Conservation (phyloP, 2,113 vertebrate genomes). For the Elephas maximus region DNA sequence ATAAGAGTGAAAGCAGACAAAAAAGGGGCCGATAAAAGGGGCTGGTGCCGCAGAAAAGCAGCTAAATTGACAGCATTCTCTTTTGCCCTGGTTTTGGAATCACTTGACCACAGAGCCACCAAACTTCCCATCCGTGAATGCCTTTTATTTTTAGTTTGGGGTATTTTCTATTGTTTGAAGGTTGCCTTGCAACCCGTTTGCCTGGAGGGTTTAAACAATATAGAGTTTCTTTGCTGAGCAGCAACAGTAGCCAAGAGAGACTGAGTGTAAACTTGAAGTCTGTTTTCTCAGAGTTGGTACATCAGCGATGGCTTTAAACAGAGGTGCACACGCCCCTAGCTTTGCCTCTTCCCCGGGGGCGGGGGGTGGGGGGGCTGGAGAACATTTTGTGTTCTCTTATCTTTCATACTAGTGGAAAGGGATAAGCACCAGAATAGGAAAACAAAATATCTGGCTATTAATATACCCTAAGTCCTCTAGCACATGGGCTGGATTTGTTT, state of each 20-base stretch:
- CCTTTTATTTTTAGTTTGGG: conserved; percentile 83
- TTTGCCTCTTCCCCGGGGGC: conserved; percentile 78
- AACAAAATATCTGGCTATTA: conserved; percentile 91
- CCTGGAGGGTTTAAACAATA: conserved; percentile 81
- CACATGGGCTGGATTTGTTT: conserved; percentile 87
- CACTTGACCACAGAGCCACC: conserved; percentile 29
- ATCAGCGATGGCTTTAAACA: conserved; percentile 82
- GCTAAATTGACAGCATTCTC: not conserved
- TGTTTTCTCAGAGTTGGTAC: conserved; percentile 81
- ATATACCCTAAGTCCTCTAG: conserved; percentile 86
- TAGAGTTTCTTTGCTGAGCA: conserved; percentile 78
- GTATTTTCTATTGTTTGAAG: conserved; percentile 84
- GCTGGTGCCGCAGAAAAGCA: fast-evolving
- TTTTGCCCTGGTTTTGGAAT: conserved; percentile 12
- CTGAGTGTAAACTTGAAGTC: conserved; percentile 83
- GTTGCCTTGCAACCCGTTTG: conserved; percentile 84
- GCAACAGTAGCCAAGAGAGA: conserved; percentile 87
- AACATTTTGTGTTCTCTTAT: conserved; percentile 89
- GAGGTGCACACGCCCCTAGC: conserved; percentile 79
- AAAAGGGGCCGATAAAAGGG: not conserved
- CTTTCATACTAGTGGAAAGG: conserved; percentile 85
- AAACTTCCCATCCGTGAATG: conserved; percentile 43
- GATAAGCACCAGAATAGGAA: conserved; percentile 89
- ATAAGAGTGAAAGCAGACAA: not conserved
- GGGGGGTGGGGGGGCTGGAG: conserved; percentile 75